Percentiles rank a stretch among this genome's conserved stretches.
Evolutionary conservation across 2,888 invertebrate species (phyloP).

Genomic region (Toxonevra muliebris): DNA sequence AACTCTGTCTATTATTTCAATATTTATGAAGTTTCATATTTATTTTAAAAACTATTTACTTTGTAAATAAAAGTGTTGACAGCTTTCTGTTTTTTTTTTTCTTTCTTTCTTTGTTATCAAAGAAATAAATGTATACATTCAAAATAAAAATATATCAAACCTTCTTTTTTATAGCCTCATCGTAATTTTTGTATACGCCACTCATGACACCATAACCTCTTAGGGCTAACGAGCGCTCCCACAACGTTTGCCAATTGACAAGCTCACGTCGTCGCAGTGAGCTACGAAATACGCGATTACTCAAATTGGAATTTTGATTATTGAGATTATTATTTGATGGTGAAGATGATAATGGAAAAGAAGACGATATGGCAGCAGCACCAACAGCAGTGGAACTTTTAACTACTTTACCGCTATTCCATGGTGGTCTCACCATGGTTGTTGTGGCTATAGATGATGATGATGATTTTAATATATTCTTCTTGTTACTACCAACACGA

Average conservation of each 20-base stretch:
- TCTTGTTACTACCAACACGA: conserved; percentile 42
- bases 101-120: no score
- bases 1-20: no score
- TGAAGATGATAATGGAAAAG: neutral
- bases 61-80: no score
- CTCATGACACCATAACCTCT: conserved; percentile 48
- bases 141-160: conserved; percentile 45
- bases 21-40: no score
- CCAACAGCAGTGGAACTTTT: conserved; percentile 7
- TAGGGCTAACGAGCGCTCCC: conserved; percentile 58
- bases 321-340: conserved; percentile 29
- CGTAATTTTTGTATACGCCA: conserved; percentile 59
- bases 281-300: conserved; percentile 48
- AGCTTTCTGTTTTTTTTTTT: no score
- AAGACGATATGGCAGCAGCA: conserved; percentile 1
- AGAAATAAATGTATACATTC: no score
- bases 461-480: conserved; percentile 19
- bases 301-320: conserved; percentile 36
- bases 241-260: conserved; percentile 58
- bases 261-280: conserved; percentile 59
- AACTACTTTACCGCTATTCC: conserved; percentile 51
- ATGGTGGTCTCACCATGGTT: conserved; percentile 48
- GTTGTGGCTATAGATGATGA: neutral
- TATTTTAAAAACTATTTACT: no score
- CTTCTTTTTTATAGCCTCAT: conserved; percentile 58